Conservation (phyloP, 2,888 invertebrate genomes). For the Lacanobia oleracea region DNA sequence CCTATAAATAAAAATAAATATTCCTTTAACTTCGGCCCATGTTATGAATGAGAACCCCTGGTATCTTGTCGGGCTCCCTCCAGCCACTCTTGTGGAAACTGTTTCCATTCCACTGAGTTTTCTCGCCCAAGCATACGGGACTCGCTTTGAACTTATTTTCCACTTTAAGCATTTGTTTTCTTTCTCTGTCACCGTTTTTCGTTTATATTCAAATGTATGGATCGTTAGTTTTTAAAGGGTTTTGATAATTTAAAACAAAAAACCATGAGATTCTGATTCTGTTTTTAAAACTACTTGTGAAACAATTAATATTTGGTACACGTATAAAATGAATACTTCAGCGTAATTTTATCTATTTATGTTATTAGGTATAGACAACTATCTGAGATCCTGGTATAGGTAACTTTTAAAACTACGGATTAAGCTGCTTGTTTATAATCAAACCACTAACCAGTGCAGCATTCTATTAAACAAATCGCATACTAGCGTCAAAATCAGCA, state of each 20-base stretch:
- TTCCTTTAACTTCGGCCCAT: conserved; percentile 45
- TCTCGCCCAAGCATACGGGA: conserved; percentile 78
- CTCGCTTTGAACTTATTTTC: conserved; percentile 84
- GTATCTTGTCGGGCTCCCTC: conserved; percentile 69
- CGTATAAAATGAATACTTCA: too few relatives aligned
- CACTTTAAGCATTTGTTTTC: conserved; percentile 81
- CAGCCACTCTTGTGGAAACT: conserved; percentile 77
- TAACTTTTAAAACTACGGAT: too few relatives aligned
- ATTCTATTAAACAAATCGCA: too few relatives aligned
- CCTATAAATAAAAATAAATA: conserved; percentile 55
- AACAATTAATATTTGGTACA: too few relatives aligned
- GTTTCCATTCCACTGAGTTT: conserved; percentile 80
- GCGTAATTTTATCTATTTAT: too few relatives aligned
- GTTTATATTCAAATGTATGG: conserved; percentile 61
- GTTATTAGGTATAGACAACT: too few relatives aligned
- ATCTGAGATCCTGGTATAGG: too few relatives aligned
- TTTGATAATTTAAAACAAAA: neutral
- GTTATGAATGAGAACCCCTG: conserved; percentile 74
- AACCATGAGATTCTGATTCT: neutral
- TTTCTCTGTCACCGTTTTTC: conserved; percentile 72
- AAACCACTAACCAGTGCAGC: too few relatives aligned
- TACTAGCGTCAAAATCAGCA: neutral
- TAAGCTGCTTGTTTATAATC: too few relatives aligned
- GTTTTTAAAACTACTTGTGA: too few relatives aligned
- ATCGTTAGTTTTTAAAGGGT: conserved; percentile 24